phyloP scores from a whole-genome alignment of 2,797 vertebrate species.

The Pipistrellus pygmaeus region DNA sequence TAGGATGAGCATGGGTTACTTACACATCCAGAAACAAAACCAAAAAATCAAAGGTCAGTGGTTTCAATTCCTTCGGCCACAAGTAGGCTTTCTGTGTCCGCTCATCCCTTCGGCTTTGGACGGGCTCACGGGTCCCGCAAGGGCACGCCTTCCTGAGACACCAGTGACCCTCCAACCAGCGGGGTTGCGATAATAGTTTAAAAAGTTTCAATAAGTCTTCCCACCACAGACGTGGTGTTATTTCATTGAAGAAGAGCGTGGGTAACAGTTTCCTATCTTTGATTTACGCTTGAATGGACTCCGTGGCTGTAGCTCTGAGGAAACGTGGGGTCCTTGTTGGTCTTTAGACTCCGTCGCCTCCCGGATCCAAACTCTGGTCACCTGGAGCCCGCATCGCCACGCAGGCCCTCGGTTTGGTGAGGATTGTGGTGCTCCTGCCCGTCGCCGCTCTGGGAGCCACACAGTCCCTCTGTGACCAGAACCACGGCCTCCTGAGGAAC shows the following conservation, averaged over 20 bases:
- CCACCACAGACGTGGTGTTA: neutral
- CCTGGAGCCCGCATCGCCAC: neutral
- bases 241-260: slow-evolving; percentile 22
- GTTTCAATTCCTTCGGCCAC: slow-evolving; percentile 26
- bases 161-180: slow-evolving; percentile 4
- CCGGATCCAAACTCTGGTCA: slow-evolving; percentile 23
- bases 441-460: neutral
- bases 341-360: neutral
- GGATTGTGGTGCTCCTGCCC: neutral
- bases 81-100: neutral
- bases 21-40: slow-evolving; percentile 1
- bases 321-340: neutral
- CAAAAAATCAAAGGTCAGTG: neutral
- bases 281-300: slow-evolving; percentile 7
- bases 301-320: neutral
- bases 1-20: neutral
- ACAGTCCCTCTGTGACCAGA: neutral
- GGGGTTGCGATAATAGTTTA: slow-evolving; percentile 11
- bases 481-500: neutral
- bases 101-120: slow-evolving; percentile 4
- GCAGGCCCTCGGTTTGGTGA: neutral
- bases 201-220: neutral
- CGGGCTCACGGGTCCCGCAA: neutral
- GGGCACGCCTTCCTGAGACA: neutral
- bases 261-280: neutral